phyloP scores from a whole-genome alignment of 2,113 vertebrate species.

The Amphiprion ocellaris region DNA sequence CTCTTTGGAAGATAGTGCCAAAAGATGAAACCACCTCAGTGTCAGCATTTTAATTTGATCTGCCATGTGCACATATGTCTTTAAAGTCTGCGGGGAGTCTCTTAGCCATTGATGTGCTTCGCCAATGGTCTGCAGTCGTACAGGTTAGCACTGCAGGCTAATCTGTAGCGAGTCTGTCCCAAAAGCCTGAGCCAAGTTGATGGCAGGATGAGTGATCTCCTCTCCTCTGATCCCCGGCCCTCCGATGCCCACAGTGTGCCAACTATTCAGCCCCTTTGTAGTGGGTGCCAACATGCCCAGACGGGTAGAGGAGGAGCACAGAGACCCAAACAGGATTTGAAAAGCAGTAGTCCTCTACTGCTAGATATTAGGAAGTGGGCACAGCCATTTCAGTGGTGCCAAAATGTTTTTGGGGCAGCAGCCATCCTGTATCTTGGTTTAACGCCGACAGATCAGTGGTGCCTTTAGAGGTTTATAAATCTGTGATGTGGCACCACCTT shows the following conservation, averaged over 20 bases:
- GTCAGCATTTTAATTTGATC: conserved; percentile 84
- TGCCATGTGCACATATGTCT: conserved; percentile 82
- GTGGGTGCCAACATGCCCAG: conserved; percentile 78
- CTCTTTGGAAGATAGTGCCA: conserved; percentile 74
- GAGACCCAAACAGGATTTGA: conserved; percentile 63
- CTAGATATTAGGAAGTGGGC: conserved; percentile 39
- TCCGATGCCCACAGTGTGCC: conserved; percentile 73
- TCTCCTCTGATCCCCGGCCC: conserved; percentile 75
- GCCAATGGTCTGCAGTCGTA: conserved; percentile 71
- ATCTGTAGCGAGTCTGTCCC: conserved; percentile 75
- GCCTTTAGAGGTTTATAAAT: conserved; percentile 16
- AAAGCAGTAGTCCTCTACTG: conserved; percentile 48
- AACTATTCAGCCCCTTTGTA: conserved; percentile 79
- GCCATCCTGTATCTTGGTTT: conserved; percentile 29
- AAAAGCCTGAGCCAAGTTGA: conserved; percentile 70
- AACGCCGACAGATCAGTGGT: conserved; percentile 8
- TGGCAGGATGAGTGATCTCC: conserved; percentile 78
- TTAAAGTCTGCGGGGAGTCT: conserved; percentile 79
- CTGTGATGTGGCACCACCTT: background rate
- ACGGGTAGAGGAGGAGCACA: conserved; percentile 74
- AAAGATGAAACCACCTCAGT: conserved; percentile 82
- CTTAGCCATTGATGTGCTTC: conserved; percentile 74
- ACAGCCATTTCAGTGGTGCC: conserved; percentile 46
- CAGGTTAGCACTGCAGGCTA: conserved; percentile 80
- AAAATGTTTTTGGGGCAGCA: conserved; percentile 36